Conservation (phyloP, 2,888 invertebrate species). For the Protophormia terraenovae region DNA sequence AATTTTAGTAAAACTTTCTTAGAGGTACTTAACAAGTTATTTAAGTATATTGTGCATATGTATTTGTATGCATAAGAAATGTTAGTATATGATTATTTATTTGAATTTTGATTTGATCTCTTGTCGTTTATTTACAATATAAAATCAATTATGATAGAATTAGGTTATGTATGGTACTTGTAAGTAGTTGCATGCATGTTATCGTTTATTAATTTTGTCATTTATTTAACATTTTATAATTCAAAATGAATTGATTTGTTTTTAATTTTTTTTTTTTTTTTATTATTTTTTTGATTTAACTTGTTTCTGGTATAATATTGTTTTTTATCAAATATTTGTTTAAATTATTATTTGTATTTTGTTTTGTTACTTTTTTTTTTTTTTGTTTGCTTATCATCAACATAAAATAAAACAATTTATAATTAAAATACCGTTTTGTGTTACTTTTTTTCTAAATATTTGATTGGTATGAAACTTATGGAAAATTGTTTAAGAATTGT, state of each 20-base stretch:
- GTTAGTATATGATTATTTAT: background rate
- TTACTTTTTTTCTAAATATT: constrained; percentile 13
- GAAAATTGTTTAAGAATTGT: background rate
- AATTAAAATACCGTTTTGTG: constrained; percentile 67
- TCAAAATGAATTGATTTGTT: constrained; percentile 50
- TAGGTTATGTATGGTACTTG: constrained; percentile 29
- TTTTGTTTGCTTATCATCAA: constrained; percentile 59
- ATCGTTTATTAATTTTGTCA: constrained; percentile 53
- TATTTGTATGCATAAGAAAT: no score
- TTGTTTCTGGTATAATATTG: constrained; percentile 16
- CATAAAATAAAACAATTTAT: constrained; percentile 68
- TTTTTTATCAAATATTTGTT: constrained; percentile 64
- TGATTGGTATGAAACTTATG: background rate
- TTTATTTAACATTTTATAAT: constrained; percentile 60
- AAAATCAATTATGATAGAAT: constrained; percentile 25
- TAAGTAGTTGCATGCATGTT: constrained; percentile 39
- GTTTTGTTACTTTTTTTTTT: constrained; percentile 27
- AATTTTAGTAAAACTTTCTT: no score
- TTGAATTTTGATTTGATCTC: background rate
- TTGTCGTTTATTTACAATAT: background rate
- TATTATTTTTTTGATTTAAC: background rate
- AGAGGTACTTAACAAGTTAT: no score
- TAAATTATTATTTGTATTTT: constrained; percentile 67
- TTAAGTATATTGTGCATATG: no score
- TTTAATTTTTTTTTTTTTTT: background rate